Percentiles rank a stretch among this genome's conserved stretches.
phyloP scores from a whole-genome alignment of 2,113 vertebrate genomes.

The Triplophysa tibetana region DNA sequence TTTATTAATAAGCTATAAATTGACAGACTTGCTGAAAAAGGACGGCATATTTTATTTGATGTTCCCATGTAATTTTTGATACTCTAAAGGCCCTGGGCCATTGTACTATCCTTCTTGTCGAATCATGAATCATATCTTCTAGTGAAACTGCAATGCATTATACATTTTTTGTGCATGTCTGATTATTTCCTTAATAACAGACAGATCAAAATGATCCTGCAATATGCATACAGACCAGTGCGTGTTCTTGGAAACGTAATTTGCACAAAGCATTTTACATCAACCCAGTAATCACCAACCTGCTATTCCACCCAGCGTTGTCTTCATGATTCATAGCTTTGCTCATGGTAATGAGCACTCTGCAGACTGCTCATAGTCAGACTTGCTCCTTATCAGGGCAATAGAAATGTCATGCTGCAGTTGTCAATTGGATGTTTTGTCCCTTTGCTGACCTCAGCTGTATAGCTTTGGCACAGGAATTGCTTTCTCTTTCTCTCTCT shows the following conservation, averaged over 20 bases:
- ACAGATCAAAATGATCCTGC: not conserved
- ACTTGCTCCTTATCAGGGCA: constrained; percentile 21
- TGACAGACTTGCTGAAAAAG: no score
- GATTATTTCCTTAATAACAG: not conserved
- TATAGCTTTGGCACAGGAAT: constrained; percentile 7
- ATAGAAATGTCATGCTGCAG: not conserved
- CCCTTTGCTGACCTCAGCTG: constrained; percentile 4
- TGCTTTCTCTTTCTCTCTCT: no score
- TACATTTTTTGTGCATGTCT: not conserved
- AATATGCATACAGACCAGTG: not conserved
- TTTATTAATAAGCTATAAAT: no score
- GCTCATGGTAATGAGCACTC: not conserved
- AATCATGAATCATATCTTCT: not conserved
- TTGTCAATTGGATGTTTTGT: constrained; percentile 13
- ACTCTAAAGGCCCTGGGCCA: no score
- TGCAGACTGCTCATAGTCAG: not conserved
- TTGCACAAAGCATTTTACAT: constrained; percentile 14
- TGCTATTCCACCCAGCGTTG: not conserved
- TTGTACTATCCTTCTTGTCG: no score
- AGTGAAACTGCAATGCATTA: not conserved
- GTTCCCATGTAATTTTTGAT: no score
- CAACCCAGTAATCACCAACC: constrained; percentile 8
- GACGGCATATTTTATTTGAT: no score
- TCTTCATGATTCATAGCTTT: constrained; percentile 21
- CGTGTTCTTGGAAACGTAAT: not conserved